Base-by-base conservation (phyloP, 2,797 vertebrate species). In the Melanogrammus aeglefinus region DNA sequence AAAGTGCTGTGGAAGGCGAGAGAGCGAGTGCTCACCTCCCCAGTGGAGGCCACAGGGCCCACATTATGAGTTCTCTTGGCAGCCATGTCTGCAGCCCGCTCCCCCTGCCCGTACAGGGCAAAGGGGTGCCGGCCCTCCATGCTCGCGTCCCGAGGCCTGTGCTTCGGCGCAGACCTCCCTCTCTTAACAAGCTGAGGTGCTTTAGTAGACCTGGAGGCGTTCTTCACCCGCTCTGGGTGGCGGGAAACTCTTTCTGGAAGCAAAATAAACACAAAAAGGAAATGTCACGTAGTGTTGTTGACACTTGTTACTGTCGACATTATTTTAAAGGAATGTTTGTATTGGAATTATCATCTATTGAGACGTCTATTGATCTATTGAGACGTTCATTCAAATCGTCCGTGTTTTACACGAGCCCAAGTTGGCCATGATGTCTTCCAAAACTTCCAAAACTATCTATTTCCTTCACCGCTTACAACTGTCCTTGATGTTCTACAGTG, bases 1-100 rank as follows among this genome's bases (percentile, higher is more conserved):
- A 38, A 38, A 38, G 36, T 38, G 36, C 36, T 38, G 8, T 39
- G 38, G 38, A 39, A 39, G 38, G 38, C 1, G 71, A 35, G 33
- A 72, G 71, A 77, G 33, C 39, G 31, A 75, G 14, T 4, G 16
- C 90, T 86, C 81, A 98, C 97, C 96, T 98, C 95, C 0, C 89
- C 93, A 0, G 90, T 94, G 0, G 96, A 95, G 73, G 96, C 95
- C 1, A 92, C 94, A 8, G 97, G 96, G 1, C 95, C 89, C 6
- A 99, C 96, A 0, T 98, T 99, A 91, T 98, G 96, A 0, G 97
- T 98, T 89, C 95, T 98, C 76, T 95, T 96, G 78, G 88, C 92
- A 7, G 96, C 96, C 0, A 95, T 96, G 78, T 97, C 94, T 0
- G 92, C 95, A 75, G 94, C 92, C 79, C 88, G 97, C 84, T 98